Base-by-base conservation (phyloP, 2,113 vertebrate species). In the Siphamia tubifer region DNA sequence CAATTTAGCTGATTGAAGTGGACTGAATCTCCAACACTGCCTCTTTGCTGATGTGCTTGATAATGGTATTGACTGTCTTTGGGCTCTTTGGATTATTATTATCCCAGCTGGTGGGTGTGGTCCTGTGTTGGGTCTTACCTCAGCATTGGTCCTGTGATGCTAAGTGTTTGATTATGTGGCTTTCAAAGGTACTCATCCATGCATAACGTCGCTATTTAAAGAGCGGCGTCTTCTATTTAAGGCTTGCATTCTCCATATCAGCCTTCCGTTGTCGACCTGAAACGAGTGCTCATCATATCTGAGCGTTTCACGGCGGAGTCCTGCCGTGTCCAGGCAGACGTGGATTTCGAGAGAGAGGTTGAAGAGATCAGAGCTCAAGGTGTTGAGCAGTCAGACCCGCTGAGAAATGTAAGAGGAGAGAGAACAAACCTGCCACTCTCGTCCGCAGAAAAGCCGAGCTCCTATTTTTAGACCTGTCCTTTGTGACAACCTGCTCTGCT, bases 381-480 rank as follows among this genome's bases (percentile, higher is more conserved):
- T 54, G 69, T 57, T 23, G 64, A 77, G 74, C 44, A 27, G 62
- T 60, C 57, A 43, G 63, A 71, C 51, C 52, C 69, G 61, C 43
- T 42, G 69, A 74, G 54, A 54, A 66, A 74, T 31, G 57, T 21
- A 21, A 57, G 56, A 55, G 65, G 64, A 25, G 55, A 4, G 61
- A 69, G 82, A 70, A 68, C 67, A 64, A 78, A 85, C 84, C 85
- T 86, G 87, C 90, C 88, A 84, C 82, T 85, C 82, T 80, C 71
- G 54, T 74, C 71, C 27, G 53, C 81, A 73, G 70, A 85, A 82
- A 82, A 90, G 71, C 77, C 6, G 0, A 23, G 60, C 63, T 68
- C 40, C 90, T 92, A 92, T 93, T 92, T 92, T 92, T 91, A 90
- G 90, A 86, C 42, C 62, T 20, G 77, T 90, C 80, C 87, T 90